Base-by-base conservation (phyloP, 2,797 vertebrate species). In the Ambastaia sidthimunki region DNA sequence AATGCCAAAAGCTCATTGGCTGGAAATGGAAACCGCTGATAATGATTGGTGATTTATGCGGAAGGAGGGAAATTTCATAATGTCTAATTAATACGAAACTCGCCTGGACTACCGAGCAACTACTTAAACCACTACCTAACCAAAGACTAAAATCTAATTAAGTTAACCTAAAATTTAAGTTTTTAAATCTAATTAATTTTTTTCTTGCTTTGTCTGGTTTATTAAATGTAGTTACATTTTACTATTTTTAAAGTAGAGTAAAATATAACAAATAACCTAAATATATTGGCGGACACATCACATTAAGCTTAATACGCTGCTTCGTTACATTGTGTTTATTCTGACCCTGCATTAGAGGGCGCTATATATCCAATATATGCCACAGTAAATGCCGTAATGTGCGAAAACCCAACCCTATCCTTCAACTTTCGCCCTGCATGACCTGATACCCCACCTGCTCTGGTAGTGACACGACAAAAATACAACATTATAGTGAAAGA, bases 311-410 rank as follows among this genome's bases (percentile, higher is more conserved):
- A 62, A 25, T 2, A 52, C 28, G 7, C 31, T n/a, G 44, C 18
- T 48, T 31, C 2, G 15, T 76, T 84, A n/a, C 60, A 11, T 86
- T 87, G 89, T 89, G 85, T 76, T 89, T 82, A 88, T 88, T 73
- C 72, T 16, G 47, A 66, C 59, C 85, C 85, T 89, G 86, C 93
- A 91, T 88, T 78, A 92, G 93, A 86, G 92, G 93, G 92, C 92
- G 84, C 72, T 80, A 52, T 48, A 71, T 31, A 50, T 52, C 70
- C 37, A 55, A 28, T 18, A 44, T 68, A 55, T 28, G 15, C 1
- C 11, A 41, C n/a, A 60, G 16, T 65, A 65, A 47, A 34, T 72
- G 44, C n/a, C 2, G 25, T 76, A 57, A 55, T 52, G 62, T 28
- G 74, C 16, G 4, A 76, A 74, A 82, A 78, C 68, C 70, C 55